Evolutionary conservation across 2,797 vertebrate genomes (phyloP).

Genomic region (Okamejei kenojei): DNA sequence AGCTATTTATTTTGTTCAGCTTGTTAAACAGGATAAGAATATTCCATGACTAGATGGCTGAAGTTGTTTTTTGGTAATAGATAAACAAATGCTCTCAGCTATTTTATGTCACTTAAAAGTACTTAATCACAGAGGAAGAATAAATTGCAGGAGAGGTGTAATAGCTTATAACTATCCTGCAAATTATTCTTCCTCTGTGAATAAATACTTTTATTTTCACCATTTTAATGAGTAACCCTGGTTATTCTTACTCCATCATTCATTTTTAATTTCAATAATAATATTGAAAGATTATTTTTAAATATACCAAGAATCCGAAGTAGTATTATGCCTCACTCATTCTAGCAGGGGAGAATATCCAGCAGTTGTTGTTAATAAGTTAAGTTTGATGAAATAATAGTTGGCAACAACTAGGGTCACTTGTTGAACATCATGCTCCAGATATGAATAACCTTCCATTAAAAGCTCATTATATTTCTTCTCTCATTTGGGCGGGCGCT

Average conservation of each 20-base stretch:
- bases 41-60: neutral
- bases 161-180: neutral
- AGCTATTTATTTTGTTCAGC: conserved; percentile 1
- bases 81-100: neutral
- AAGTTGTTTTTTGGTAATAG: neutral
- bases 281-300: neutral
- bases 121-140: no score
- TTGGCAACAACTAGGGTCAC: neutral
- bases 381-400: neutral
- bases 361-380: neutral
- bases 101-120: neutral
- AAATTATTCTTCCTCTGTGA: neutral
- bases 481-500: neutral
- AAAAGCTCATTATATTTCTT: neutral
- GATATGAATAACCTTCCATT: neutral
- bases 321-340: neutral
- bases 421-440: neutral
- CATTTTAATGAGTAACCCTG: neutral
- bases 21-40: neutral
- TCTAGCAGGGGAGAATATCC: neutral
- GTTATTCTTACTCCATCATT: neutral
- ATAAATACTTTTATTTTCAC: neutral
- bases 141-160: no score
- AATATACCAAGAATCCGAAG: neutral
- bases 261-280: neutral